Evolutionary conservation across 2,113 vertebrate species (phyloP).

Genomic region (Tachycineta bicolor): DNA sequence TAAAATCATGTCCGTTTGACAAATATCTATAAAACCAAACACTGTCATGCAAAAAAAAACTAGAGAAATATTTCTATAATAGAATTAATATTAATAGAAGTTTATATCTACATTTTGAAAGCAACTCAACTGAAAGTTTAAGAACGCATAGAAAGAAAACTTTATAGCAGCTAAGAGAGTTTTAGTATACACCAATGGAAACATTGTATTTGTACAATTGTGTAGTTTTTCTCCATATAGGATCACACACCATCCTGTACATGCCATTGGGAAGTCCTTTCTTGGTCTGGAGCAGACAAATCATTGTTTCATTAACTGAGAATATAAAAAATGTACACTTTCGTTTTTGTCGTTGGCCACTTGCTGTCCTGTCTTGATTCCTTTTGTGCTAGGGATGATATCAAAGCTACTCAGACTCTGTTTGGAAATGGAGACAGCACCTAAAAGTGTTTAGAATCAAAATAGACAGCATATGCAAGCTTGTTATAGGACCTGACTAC

Average conservation of each 20-base stretch:
- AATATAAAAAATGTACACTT: neutral
- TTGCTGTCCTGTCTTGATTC: neutral
- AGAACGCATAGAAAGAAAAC: neutral
- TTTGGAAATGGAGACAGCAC: neutral
- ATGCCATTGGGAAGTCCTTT: neutral
- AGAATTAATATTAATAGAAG: neutral
- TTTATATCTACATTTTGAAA: neutral
- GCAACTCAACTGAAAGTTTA: neutral
- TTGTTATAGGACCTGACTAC: neutral
- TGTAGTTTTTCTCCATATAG: neutral
- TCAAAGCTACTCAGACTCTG: neutral
- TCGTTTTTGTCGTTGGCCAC: neutral
- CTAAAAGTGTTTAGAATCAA: neutral
- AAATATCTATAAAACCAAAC: neutral
- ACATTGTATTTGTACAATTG: neutral
- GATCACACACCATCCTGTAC: neutral
- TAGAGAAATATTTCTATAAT: neutral
- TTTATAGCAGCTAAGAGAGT: neutral
- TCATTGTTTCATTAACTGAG: neutral
- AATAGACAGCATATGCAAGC: neutral
- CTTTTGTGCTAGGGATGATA: neutral
- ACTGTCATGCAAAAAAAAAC: neutral
- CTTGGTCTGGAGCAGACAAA: neutral
- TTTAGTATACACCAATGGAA: neutral
- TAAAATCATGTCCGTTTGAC: neutral